Conservation (phyloP, 1,140 invertebrate species). For the Wasmannia auropunctata region DNA sequence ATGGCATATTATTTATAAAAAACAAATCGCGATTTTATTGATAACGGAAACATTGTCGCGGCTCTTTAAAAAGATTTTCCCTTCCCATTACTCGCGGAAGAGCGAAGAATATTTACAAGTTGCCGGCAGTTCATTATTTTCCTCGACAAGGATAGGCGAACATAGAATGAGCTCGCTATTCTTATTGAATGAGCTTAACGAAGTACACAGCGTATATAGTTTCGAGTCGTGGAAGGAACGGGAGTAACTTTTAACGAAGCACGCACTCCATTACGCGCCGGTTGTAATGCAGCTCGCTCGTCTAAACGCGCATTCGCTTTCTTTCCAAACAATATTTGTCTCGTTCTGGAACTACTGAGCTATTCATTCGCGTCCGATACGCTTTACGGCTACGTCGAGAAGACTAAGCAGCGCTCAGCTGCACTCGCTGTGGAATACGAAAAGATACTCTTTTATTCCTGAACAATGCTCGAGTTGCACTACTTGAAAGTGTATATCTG, state of each 20-base stretch:
- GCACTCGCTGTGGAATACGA: not conserved
- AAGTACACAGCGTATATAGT: conserved; percentile 21
- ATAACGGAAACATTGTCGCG: not conserved
- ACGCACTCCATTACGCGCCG: conserved; percentile 41
- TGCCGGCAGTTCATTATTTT: conserved; percentile 24
- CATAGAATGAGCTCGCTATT: conserved; percentile 19
- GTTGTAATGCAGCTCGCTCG: conserved; percentile 36
- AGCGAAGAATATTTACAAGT: conserved; percentile 30
- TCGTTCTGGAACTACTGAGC: conserved; percentile 11
- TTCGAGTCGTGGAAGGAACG: not conserved
- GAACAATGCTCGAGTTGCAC: conserved; percentile 32
- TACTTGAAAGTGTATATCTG: not conserved
- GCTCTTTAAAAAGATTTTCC: conserved; percentile 8
- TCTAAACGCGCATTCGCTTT: conserved; percentile 30
- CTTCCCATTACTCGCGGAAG: not conserved
- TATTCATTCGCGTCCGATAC: conserved; percentile 41
- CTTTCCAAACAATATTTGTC: conserved; percentile 47
- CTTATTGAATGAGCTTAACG: conserved; percentile 60
- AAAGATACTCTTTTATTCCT: not conserved
- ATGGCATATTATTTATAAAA: not conserved
- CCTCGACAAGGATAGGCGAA: not conserved
- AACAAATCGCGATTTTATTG: not conserved
- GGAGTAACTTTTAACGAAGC: conserved; percentile 61
- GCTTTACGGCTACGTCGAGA: not conserved
- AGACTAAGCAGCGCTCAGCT: not conserved